phyloP scores from a whole-genome alignment of 92 coral and sea anemone species.

The Heliopora coerulea region DNA sequence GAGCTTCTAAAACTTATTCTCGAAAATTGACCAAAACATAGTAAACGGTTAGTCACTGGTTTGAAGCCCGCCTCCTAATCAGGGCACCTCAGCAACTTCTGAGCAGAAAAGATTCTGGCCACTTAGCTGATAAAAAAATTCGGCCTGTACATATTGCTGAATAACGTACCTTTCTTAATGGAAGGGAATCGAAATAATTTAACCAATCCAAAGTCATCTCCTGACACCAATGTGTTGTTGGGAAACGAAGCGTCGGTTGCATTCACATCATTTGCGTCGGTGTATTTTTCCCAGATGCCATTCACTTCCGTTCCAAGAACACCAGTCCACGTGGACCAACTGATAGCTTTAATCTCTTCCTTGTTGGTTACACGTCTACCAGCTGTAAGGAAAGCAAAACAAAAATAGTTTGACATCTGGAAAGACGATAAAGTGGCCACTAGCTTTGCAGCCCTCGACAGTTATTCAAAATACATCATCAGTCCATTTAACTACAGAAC shows the following conservation, averaged over 20 bases:
- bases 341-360: conserved; percentile 91
- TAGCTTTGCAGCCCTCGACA: too few species aligned
- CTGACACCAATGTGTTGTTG: conserved; percentile 80
- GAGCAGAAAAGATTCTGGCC: too few species aligned
- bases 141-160: too few species aligned
- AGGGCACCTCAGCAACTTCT: too few species aligned
- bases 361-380: conserved; percentile 89
- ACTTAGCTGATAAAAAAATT: too few species aligned
- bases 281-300: conserved; percentile 98
- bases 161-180: conserved; percentile 77
- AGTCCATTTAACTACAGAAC: too few species aligned
- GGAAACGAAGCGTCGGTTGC: conserved; percentile 86
- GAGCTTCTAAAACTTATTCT: too few species aligned
- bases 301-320: conserved; percentile 95
- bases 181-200: conserved; percentile 95
- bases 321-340: conserved; percentile 91
- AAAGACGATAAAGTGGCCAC: too few species aligned
- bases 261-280: conserved; percentile 94
- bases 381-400: conserved; percentile 43
- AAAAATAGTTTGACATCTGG: background rate
- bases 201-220: conserved; percentile 97
- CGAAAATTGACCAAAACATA: too few species aligned
- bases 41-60: too few species aligned
- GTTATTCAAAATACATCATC: too few species aligned
- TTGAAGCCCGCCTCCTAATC: too few species aligned